These are phyloP conservation scores for Drosophila maculinotata DNA, from an alignment of 2,888 invertebrate genomes.

Conservation along the genomic window DNA sequence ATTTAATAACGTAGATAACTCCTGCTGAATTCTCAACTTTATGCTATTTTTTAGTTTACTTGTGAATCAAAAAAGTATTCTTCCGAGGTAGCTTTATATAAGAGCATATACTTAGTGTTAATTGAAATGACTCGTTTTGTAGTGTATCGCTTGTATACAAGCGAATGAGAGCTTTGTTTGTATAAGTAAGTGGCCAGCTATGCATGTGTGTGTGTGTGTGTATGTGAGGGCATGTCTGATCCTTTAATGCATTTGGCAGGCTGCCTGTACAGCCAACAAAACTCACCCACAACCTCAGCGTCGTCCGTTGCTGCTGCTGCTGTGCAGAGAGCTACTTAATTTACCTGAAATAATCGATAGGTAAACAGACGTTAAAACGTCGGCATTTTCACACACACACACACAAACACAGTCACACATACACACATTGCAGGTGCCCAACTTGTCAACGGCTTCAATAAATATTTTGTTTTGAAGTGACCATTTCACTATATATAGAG, in stretches of 20 bases:
- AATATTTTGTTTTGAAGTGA: conserved; percentile 77
- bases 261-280: conserved; percentile 62
- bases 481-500: conserved; percentile 45
- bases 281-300: conserved; percentile 34
- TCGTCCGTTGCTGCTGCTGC: conserved; percentile 25
- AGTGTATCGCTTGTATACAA: conserved; percentile 5
- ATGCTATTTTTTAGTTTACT: no score
- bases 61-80: no score
- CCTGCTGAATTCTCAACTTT: no score
- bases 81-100: no score
- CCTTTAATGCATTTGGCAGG: conserved; percentile 82
- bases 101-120: no score
- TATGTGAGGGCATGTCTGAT: conserved; percentile 72
- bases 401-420: conserved; percentile 6
- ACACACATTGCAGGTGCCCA: conserved; percentile 13
- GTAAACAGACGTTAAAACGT: conserved; percentile 81
- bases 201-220: conserved; percentile 36
- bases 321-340: conserved; percentile 78
- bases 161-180: conserved; percentile 59
- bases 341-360: conserved; percentile 83
- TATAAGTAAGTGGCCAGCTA: conserved; percentile 73
- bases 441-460: conserved; percentile 73
- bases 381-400: conserved; percentile 71
- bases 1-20: no score
- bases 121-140: no score